Evolutionary conservation across 2,888 invertebrate species (phyloP), one percentile per base, ranked within the genome.

Genomic region (Cryptophagus acutangulus): DNA sequence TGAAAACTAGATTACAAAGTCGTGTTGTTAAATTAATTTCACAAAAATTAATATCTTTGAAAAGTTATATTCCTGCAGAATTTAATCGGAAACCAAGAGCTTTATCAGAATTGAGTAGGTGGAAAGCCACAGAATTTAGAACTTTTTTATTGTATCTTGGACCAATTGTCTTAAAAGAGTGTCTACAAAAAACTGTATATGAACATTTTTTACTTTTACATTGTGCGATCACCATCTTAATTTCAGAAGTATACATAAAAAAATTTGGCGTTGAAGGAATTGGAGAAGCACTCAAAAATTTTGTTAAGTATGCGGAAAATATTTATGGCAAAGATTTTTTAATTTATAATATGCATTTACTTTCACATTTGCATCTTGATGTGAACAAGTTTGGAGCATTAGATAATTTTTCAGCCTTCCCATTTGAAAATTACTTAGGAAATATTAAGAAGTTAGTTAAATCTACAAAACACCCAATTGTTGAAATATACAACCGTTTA

Each of bases 341-440:
- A 8, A 12, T 20, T 13, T 39, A 39, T 16, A 39, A 39, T 35
- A 34, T 39, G 16, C 39, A 39, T 17, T 34, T 17, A 31, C 18
- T 39, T 9, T 9, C 13, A 16, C 39, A 39, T 26, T 14, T 39
- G n/a, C 10, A 20, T 8, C 17, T 34, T 15, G 39, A 39, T 34
- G 39, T 39, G 15, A 20, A 35, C n/a, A n/a, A n/a, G 25, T 39
- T 24, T 35, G 34, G 39, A 10, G 4, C 24, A 17, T 26, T 39
- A 24, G 24, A 34, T 15, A 39, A 39, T 20, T 39, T 39, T 13
- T 31, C 31, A 10, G 33, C 25, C 17, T 39, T 39, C 24, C 26
- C 18, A 6, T 39, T 25, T 34, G 39, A 39, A 34, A 39, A 15
- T 34, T 34, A 17, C 18, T 39, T 39, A 25, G 33, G 33, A 17